Base-by-base conservation (phyloP, 2,888 invertebrate species). In the Drosophila infuscata region DNA sequence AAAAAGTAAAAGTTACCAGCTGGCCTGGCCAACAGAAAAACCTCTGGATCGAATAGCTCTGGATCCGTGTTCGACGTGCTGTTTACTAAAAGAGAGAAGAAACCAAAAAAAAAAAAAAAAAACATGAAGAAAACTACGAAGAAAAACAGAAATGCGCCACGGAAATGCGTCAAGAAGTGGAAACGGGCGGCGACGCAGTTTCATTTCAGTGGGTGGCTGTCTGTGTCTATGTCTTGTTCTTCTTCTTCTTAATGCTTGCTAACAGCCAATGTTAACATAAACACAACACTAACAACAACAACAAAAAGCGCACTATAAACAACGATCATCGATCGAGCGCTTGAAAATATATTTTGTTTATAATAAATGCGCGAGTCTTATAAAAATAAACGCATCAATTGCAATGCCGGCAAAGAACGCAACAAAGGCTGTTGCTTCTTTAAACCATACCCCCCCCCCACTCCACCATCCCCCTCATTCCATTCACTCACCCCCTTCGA, bases 211-310 rank as follows among this genome's bases (percentile, higher is more conserved):
- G 79, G 80, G 76, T 64, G 82, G 75, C 62, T 54, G 33, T 12
- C 30, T 51, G 38, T 12, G 17, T 30, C 38, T 35, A 36, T 52
- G 17, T 20, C 49, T 30, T 17, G 12, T 32, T 41, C 33, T 38
- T 41, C 43, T 57, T 62, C 67, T 73, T 75, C 57, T 53, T 51
- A 25, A 56, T 52, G 52, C 61, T 64, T 43, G 46, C 71, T 56
- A 58, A 71, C 82, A 88, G 78, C 80, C 89, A 83, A 83, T 89
- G 89, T 87, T 89, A 89, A 72, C 89, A 65, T 81, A 84, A 89
- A 87, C 89, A 87, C 54, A 64, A 30, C 52, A 30, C 15, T 30
- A 30, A 48, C 51, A 51, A 29, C 46, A 46, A 20, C 41, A 57
- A 9, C 20, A 51, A 48, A 32, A 57, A 54, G 46, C 29, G 32